phyloP scores from a whole-genome alignment of 1,140 invertebrate species.

The Drosophila takahashii region DNA sequence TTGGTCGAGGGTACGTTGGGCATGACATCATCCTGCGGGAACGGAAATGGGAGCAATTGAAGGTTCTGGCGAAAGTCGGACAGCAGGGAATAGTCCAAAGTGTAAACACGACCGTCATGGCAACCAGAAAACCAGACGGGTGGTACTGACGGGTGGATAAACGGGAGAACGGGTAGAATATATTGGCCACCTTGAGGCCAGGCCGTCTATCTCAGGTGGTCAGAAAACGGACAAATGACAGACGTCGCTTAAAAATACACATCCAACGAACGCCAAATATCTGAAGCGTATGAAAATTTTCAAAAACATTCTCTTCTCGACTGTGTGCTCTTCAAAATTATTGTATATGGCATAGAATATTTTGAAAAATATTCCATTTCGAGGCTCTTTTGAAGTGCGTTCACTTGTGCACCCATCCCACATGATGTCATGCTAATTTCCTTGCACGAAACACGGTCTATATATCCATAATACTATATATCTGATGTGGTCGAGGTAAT shows the following conservation, averaged over 20 bases:
- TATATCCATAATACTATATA: background rate
- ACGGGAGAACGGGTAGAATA: background rate
- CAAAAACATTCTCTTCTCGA: slow-evolving; percentile 9
- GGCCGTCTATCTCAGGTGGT: slow-evolving; percentile 35
- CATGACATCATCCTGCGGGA: slow-evolving; percentile 64
- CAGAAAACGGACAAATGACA: slow-evolving; percentile 64
- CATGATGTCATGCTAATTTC: slow-evolving; percentile 50
- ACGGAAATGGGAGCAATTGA: slow-evolving; percentile 41
- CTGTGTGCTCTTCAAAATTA: slow-evolving; percentile 5
- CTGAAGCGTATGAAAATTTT: slow-evolving; percentile 12
- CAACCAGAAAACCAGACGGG: slow-evolving; percentile 24
- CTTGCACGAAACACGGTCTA: slow-evolving; percentile 20
- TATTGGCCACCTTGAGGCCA: slow-evolving; percentile 28
- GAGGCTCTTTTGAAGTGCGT: slow-evolving; percentile 42
- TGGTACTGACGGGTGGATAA: background rate
- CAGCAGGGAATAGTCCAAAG: slow-evolving; percentile 28
- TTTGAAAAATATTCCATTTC: slow-evolving; percentile 42
- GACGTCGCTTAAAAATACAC: slow-evolving; percentile 68
- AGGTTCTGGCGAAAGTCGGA: slow-evolving; percentile 15
- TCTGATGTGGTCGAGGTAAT: slow-evolving; percentile 17
- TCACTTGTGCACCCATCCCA: slow-evolving; percentile 33
- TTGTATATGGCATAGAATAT: slow-evolving; percentile 23
- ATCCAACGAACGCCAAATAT: slow-evolving; percentile 2
- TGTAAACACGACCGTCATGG: slow-evolving; percentile 64
- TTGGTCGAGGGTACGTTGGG: slow-evolving; percentile 15